Evolutionary conservation across 2,888 invertebrate species (phyloP).

Genomic region (Plusia festucae): DNA sequence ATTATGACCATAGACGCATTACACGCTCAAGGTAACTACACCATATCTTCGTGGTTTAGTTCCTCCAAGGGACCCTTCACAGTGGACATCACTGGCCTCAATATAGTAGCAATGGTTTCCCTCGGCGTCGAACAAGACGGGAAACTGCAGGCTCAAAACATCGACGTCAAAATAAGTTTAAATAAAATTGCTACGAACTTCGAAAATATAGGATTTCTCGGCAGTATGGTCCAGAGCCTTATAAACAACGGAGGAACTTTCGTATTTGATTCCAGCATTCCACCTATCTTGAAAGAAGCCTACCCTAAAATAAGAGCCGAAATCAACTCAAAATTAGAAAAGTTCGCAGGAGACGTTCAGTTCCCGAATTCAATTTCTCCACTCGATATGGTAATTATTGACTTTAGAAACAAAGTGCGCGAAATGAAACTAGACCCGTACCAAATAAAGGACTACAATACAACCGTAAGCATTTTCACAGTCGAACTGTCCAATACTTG

Average conservation of each 20-base stretch:
- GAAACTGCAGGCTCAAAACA: constrained; percentile 93
- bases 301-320: constrained; percentile 92
- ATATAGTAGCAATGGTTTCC: constrained; percentile 91
- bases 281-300: constrained; percentile 93
- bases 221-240: constrained; percentile 91
- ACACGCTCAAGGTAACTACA: constrained; percentile 93
- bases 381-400: constrained; percentile 94
- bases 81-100: constrained; percentile 92
- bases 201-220: constrained; percentile 94
- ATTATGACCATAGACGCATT: constrained; percentile 92
- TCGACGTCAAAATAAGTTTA: constrained; percentile 94
- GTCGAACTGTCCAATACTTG: constrained; percentile 93
- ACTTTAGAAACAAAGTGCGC: constrained; percentile 92
- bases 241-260: constrained; percentile 95
- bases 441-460: constrained; percentile 92
- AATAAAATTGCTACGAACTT: constrained; percentile 94
- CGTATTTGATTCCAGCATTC: constrained; percentile 96
- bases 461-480: constrained; percentile 91
- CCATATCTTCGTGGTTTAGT: constrained; percentile 91
- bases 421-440: constrained; percentile 93
- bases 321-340: constrained; percentile 92
- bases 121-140: constrained; percentile 93
- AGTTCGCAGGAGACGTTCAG: constrained; percentile 91
- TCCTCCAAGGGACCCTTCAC: constrained; percentile 93
- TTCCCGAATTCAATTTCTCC: constrained; percentile 96